A percentile compares a stretch with the other conserved stretches of the same genome.
phyloP scores from a whole-genome alignment of 2,797 vertebrate genomes.

The Emys orbicularis region DNA sequence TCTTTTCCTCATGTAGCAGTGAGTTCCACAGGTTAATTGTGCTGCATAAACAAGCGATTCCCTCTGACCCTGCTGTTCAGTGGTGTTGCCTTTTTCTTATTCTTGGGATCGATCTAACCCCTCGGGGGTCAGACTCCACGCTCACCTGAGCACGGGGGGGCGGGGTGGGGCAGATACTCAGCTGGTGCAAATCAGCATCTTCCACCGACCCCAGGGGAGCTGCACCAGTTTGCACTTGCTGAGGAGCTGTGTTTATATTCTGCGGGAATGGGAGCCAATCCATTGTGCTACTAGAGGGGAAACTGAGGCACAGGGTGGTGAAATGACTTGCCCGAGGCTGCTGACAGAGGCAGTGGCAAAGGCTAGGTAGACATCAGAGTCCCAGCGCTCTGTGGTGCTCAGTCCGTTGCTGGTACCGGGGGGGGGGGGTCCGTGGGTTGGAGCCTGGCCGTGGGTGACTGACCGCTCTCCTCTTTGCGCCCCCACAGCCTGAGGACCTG shows the following conservation, averaged over 20 bases:
- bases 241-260: too few species aligned
- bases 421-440: fast-evolving
- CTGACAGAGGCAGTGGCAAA: background rate
- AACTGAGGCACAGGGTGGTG: background rate
- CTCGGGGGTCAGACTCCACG: background rate
- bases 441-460: background rate
- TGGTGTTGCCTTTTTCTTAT: background rate
- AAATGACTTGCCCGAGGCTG: background rate
- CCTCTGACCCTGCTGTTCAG: background rate
- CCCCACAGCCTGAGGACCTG: conserved; percentile 90
- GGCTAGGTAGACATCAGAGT: too few species aligned
- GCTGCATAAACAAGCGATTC: background rate
- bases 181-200: background rate
- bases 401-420: background rate
- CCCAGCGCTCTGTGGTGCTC: too few species aligned
- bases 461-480: background rate
- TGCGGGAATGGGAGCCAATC: background rate
- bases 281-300: background rate
- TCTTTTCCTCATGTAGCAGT: background rate
- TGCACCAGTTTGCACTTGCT: too few species aligned
- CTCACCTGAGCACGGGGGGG: background rate
- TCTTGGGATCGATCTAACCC: background rate
- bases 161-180: too few species aligned
- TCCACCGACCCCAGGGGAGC: background rate
- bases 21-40: background rate